Conservation (phyloP, 2,888 invertebrate genomes). For the Dorcus parallelipipedus region DNA sequence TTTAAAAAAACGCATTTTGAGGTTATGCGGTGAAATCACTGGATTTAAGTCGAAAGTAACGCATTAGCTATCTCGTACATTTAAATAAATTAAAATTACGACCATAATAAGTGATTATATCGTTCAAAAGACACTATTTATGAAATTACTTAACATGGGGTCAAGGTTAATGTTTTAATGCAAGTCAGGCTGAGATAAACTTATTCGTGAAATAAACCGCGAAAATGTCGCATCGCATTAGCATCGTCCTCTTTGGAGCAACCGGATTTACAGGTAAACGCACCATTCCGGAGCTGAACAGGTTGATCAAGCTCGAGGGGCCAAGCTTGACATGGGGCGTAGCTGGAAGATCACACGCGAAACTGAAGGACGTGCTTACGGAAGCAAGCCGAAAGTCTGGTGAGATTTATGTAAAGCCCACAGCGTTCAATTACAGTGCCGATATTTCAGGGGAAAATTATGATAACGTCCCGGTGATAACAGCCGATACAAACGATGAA, state of each 20-base stretch:
- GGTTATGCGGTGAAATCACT: too few relatives aligned
- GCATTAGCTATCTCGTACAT: too few relatives aligned
- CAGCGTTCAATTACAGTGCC: neutral
- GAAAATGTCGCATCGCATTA: slow-evolving; percentile 53
- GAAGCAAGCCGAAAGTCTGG: slow-evolving; percentile 48
- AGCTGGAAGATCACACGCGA: slow-evolving; percentile 69
- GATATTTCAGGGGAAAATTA: slow-evolving; percentile 55
- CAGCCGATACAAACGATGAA: slow-evolving; percentile 75
- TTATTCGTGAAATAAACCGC: neutral
- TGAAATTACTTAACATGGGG: too few relatives aligned
- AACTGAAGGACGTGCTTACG: slow-evolving; percentile 40
- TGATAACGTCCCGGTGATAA: slow-evolving; percentile 62
- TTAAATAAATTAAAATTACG: too few relatives aligned
- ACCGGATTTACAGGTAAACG: slow-evolving; percentile 91
- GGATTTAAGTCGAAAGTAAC: too few relatives aligned
- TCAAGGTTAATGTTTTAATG: too few relatives aligned
- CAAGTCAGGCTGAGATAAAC: neutral
- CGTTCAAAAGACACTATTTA: too few relatives aligned
- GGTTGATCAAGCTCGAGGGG: slow-evolving; percentile 48
- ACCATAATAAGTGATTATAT: too few relatives aligned
- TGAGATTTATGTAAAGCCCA: slow-evolving; percentile 24
- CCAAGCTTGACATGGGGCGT: slow-evolving; percentile 76
- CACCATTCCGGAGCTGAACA: slow-evolving; percentile 65
- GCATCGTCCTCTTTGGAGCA: slow-evolving; percentile 90
- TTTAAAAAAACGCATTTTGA: too few relatives aligned